Base-by-base conservation (phyloP, 2,113 vertebrate species). In the Rynchops niger region DNA sequence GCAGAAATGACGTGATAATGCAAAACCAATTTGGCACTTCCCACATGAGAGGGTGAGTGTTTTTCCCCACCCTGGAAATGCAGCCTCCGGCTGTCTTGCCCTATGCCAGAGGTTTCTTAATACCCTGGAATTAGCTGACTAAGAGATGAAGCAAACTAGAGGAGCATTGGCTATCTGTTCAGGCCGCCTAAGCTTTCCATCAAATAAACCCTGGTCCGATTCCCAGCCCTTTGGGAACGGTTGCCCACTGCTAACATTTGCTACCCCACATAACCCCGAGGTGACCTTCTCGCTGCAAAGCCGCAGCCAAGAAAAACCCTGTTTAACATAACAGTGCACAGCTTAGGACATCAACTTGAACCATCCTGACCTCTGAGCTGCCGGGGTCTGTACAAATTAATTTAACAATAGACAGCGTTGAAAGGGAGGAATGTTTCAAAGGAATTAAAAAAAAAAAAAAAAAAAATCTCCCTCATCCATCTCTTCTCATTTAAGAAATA, bases 311-410 rank as follows among this genome's bases (percentile, higher is more conserved):
- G 92, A 96, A 96, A 93, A 94, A 65, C 65, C 90, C 91, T 97
- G 15, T 96, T 98, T 98, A 97, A 96, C 97, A 97, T 98, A 97
- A 98, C 93, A 97, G 95, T 97, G 78, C 71, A n/a, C 91, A 95
- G 90, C 91, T 86, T 88, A 77, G 94, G 90, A 93, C 91, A 94
- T 92, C 86, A 94, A 94, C 62, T 87, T 95, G 93, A 95, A 95
- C 92, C 80, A 27, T 50, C 63, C 72, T 94, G 93, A 93, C 95
- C 95, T 93, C 91, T 90, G 88, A 88, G 96, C 94, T 88, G 86
- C 96, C 40, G 72, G 49, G 89, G 94, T 93, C 95, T 90, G 71
- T 94, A 80, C 82, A 94, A 92, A 94, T 96, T 96, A 95, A 91
- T 92, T 83, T 93, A 94, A 96, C 89, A 97, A 95, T 77, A 88